Conservation (phyloP, 1,140 invertebrate genomes). For the Drosophila mayri region DNA sequence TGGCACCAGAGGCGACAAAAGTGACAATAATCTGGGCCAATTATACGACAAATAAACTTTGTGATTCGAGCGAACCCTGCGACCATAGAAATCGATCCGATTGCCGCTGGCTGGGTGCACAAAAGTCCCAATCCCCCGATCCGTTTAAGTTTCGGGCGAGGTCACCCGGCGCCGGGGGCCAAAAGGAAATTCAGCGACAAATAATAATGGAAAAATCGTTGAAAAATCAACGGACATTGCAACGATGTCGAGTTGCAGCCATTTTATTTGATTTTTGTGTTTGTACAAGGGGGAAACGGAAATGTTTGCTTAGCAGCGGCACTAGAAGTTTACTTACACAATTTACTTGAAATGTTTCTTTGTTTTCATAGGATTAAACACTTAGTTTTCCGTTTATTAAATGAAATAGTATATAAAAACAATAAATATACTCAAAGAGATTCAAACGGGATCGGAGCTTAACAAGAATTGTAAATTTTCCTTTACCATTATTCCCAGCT, state of each 20-base stretch:
- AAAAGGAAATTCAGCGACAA: conserved; percentile 33
- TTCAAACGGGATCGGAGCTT: no score
- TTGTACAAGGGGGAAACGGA: conserved; percentile 46
- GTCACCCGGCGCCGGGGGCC: background rate
- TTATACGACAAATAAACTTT: conserved; percentile 63
- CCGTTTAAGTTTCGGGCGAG: conserved; percentile 22
- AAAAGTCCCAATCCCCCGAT: conserved; percentile 21
- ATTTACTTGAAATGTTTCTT: conserved; percentile 1
- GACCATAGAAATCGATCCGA: conserved; percentile 30
- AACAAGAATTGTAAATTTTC: no score
- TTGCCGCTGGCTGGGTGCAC: conserved; percentile 14
- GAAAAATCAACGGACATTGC: conserved; percentile 28
- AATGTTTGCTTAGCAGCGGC: conserved; percentile 48
- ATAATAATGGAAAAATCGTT: conserved; percentile 42
- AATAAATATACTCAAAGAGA: background rate
- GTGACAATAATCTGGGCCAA: conserved; percentile 59
- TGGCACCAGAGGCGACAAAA: conserved; percentile 31
- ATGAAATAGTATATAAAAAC: no score
- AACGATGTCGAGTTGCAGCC: conserved; percentile 31
- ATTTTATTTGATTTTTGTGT: conserved; percentile 28
- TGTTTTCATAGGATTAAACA: background rate
- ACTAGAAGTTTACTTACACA: conserved; percentile 1
- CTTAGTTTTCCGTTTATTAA: no score
- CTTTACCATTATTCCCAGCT: background rate
- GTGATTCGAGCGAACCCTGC: conserved; percentile 39